phyloP scores from a whole-genome alignment of 2,113 vertebrate species.

The Corythornis madagascariensis region DNA sequence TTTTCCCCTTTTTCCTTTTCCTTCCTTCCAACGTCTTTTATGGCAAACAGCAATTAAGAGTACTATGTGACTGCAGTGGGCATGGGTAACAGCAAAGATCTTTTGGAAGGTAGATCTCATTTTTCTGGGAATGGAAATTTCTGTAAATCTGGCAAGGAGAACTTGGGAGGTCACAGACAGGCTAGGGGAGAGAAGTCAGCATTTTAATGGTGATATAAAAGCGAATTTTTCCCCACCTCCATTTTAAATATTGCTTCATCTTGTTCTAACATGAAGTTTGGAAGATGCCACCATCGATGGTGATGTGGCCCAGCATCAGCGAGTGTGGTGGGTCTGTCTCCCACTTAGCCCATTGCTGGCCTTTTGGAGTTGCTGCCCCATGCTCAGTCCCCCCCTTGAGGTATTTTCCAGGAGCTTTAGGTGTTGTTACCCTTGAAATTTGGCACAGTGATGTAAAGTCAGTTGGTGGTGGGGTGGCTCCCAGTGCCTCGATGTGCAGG shows the following conservation, averaged over 20 bases:
- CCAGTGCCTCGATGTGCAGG: not conserved
- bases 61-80: not conserved
- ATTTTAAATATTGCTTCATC: not conserved
- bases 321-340: not conserved
- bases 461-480: not conserved
- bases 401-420: not conserved
- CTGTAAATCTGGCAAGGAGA: not conserved
- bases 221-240: not conserved
- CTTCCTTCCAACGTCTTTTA: not conserved
- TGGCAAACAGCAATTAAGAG: not conserved
- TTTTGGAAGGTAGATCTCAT: not conserved
- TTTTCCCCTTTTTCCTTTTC: not conserved
- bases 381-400: not conserved
- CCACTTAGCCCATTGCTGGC: not conserved
- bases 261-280: not conserved
- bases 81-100: not conserved
- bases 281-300: not conserved
- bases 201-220: not conserved
- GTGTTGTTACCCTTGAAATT: not conserved
- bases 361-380: fast-evolving
- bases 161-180: not conserved
- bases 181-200: not conserved
- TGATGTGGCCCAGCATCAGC: not conserved
- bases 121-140: not conserved
- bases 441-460: not conserved